Conservation (phyloP, 2,113 vertebrate genomes). For the Microtus ochrogaster region DNA sequence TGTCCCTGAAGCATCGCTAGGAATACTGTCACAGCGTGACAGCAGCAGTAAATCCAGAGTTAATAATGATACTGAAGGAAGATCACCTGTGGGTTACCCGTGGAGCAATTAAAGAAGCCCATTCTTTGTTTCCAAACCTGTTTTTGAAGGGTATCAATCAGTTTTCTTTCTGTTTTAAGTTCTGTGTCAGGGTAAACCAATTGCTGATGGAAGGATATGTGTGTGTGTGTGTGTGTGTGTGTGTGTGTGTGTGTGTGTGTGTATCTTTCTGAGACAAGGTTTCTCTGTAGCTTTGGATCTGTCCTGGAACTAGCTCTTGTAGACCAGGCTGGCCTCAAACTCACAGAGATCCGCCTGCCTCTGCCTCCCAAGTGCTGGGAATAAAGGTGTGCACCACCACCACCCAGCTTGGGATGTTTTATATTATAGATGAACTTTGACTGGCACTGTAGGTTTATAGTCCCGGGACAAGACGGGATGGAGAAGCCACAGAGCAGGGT, state of each 20-base stretch:
- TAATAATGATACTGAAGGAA: not conserved
- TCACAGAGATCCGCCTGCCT: too few species aligned
- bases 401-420: not conserved
- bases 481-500: too few species aligned
- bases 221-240: too few species aligned
- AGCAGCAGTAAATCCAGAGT: not conserved
- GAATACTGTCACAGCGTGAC: not conserved
- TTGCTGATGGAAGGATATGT: too few species aligned
- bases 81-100: not conserved
- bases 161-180: slow-evolving; percentile 11
- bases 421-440: not conserved
- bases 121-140: slow-evolving; percentile 6
- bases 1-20: not conserved
- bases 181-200: not conserved
- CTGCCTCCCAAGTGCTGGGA: too few species aligned
- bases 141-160: not conserved
- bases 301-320: too few species aligned
- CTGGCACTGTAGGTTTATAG: not conserved
- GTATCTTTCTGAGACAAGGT: too few species aligned
- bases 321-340: too few species aligned
- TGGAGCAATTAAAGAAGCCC: not conserved
- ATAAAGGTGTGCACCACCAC: too few species aligned
- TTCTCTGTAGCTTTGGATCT: too few species aligned
- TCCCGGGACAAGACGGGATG: not conserved
- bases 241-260: too few species aligned